Conservation (phyloP, 2,113 vertebrate genomes). For the Clarias batrachus region DNA sequence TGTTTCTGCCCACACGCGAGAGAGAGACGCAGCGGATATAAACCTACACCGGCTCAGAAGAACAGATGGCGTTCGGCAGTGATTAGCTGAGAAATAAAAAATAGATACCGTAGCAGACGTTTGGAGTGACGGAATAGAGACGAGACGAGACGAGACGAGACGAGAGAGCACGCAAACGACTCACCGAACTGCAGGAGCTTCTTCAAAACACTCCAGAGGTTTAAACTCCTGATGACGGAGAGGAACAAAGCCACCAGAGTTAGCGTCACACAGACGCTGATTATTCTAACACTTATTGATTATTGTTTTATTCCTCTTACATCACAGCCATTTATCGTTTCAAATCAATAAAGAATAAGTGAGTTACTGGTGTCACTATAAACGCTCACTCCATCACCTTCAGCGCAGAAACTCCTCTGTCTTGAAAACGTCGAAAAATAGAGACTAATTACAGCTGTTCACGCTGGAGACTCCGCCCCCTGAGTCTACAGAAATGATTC, state of each 20-base stretch:
- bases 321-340: background rate
- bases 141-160: background rate
- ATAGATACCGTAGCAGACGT: background rate
- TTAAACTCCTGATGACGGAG: background rate
- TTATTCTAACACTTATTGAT: background rate
- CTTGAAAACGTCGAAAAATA: too few species aligned
- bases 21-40: background rate
- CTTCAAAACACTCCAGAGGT: background rate
- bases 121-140: background rate
- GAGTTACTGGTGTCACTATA: background rate
- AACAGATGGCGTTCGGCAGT: constrained; percentile 10
- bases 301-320: background rate
- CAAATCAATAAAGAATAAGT: background rate
- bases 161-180: background rate
- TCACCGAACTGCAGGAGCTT: background rate
- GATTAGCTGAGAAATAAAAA: constrained; percentile 4
- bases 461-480: too few species aligned
- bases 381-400: background rate
- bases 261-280: background rate
- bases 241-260: background rate
- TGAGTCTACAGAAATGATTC: too few species aligned
- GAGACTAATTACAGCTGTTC: too few species aligned
- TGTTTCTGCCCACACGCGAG: background rate
- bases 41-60: background rate
- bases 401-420: too few species aligned